Base-by-base conservation (phyloP, 2,113 vertebrate genomes). In the Pleuronectes platessa region DNA sequence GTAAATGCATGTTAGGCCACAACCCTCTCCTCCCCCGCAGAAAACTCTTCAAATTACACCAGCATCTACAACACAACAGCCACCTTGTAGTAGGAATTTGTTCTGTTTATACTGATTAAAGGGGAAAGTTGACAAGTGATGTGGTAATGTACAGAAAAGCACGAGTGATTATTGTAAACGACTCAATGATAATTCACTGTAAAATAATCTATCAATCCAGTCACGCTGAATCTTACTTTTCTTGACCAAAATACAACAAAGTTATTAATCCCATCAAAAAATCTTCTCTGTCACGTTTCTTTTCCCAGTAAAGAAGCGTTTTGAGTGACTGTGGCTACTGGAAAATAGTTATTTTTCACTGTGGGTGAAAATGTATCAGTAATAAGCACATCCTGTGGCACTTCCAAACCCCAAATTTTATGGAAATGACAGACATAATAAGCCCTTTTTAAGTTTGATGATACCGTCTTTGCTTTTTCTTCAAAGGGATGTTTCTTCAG, bases 341-440 rank as follows among this genome's bases (percentile, higher is more conserved):
- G 47, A 66, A 75, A 31, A 31, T 31, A 7, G 31, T 78, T 55
- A 67, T 74, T 42, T 47, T 49, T 75, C 79, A 58, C 35, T 45
- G 45, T 55, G 18, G 18, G 58, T 53, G 58, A 74, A 82, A 77
- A 69, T 61, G 53, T 24, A 72, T 81, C 20, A 54, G 49, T 67
- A 79, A 79, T 76, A 74, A 85, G 75, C 69, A 78, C 61, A 74
- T 78, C 35, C 71, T 56, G 71, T 35, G 3, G 68, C 62, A 61
- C 40, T 71, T 83, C n/a, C 4, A 79, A 72, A 86, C 74, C 14
- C 40, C 0, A 61, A 27, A 79, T 73, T 84, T 81, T 61, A 85
- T 72, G 59, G 67, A 85, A 85, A 87, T 85, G 72, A 75, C 61
- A 54, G 81, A 61, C 3, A 5, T 68, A 86, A 79, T 67, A 81